Evolutionary conservation across 2,113 vertebrate species (phyloP).

Genomic region (Tragelaphus scriptus): DNA sequence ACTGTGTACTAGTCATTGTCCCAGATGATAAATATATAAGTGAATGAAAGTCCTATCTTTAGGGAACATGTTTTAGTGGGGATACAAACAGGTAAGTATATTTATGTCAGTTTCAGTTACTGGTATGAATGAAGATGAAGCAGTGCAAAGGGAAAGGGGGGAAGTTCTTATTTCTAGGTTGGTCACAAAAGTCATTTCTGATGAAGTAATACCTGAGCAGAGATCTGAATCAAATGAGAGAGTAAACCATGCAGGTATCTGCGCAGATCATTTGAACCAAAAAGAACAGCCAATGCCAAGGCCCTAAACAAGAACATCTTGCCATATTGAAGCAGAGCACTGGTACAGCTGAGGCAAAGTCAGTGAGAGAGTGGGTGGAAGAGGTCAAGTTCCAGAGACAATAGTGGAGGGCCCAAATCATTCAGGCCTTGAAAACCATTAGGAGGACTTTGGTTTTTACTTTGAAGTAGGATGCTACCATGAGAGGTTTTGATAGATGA

Average conservation of each 20-base stretch:
- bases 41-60: neutral
- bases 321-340: neutral
- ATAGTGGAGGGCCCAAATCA: fast-evolving
- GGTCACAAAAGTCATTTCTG: neutral
- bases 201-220: neutral
- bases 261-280: neutral
- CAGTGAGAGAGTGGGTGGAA: neutral
- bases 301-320: neutral
- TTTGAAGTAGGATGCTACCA: neutral
- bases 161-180: neutral
- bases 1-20: neutral
- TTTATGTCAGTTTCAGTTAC: neutral
- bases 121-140: neutral
- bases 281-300: neutral
- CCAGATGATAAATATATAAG: neutral
- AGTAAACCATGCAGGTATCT: neutral
- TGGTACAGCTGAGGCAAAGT: neutral
- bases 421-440: neutral
- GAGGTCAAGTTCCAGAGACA: neutral
- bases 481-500: neutral
- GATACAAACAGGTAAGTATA: neutral
- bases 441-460: neutral
- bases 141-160: neutral
- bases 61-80: neutral
- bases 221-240: neutral